Conservation (phyloP, 2,888 invertebrate species). For the Diaperis boleti region DNA sequence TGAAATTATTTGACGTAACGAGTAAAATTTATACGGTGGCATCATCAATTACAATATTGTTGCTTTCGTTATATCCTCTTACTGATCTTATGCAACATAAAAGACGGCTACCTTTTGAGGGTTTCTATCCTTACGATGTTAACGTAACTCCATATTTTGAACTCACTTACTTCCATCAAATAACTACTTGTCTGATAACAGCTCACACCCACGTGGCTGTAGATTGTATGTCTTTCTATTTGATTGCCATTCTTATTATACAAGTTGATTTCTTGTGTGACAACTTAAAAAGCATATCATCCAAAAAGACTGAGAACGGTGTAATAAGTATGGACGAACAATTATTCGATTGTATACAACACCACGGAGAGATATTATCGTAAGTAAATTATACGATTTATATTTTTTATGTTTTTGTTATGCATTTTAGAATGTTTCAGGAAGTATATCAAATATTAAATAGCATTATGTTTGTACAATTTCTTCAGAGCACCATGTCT, state of each 20-base stretch:
- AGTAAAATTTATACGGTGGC: neutral
- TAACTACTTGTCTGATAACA: neutral
- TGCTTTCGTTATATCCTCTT: constrained; percentile 6
- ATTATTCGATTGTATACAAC: constrained; percentile 15
- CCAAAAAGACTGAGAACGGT: neutral
- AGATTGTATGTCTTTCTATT: constrained; percentile 14
- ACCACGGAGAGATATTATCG: constrained; percentile 31
- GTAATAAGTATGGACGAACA: neutral
- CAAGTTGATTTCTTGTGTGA: constrained; percentile 27
- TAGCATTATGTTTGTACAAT: constrained; percentile 7
- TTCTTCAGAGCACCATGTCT: constrained; percentile 12
- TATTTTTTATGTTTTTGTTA: neutral
- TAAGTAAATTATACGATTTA: constrained; percentile 6
- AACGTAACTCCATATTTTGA: constrained; percentile 10
- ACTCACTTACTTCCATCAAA: constrained; percentile 34
- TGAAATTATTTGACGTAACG: constrained; percentile 18
- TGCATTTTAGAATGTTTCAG: neutral
- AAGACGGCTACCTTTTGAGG: constrained; percentile 17
- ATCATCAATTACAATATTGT: constrained; percentile 1
- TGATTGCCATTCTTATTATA: constrained; percentile 14
- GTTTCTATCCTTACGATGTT: constrained; percentile 21
- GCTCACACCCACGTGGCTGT: constrained; percentile 6
- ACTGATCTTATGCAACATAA: neutral
- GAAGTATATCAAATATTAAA: constrained; percentile 17
- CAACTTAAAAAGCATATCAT: constrained; percentile 19